Base-by-base conservation (phyloP, 2,888 invertebrate species). In the Geotrupes spiniger region DNA sequence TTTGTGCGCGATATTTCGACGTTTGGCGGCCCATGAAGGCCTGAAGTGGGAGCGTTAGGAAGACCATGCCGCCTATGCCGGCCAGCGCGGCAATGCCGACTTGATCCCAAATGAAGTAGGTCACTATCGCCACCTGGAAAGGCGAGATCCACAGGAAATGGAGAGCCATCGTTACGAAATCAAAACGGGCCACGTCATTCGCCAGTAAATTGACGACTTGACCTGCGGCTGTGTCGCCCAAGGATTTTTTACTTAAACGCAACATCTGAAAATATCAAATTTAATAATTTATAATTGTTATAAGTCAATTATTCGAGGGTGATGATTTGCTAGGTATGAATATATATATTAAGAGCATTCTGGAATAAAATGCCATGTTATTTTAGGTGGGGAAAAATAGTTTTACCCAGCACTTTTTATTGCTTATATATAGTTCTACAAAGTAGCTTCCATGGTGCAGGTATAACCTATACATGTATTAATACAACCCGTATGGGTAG, bases 141-240 rank as follows among this genome's bases (percentile, higher is more conserved):
- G 91, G 91, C 71, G 87, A 84, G 44, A 90, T 81, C 88, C 90
- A 89, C 27, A 90, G 64, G 64, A 84, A 89, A 69, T 90, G 87
- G 9, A 90, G 69, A 61, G 82, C 81, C 28, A 83, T 59, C 14
- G 83, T 77, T 11, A 84, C 80, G 69, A 83, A 70, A 64, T 92
- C 92, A 66, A 92, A 89, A 51, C 89, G 79, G 59, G 82, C 84
- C 1, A 91, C 89, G 65, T 92, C 92, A 62, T 91, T 92, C 0
- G 91, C 88, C 72, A 92, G 76, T 42, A 92, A 70, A 68, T 92
- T 92, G 37, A 92, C 83, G 56, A 92, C 83, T 71, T 90, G 85
- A 0, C 91, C 91, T 59, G 86, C 68, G 71, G 92, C 87, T 0
- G 92, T 91, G 63, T 90, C 82, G 0, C 87, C 85, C 29, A 93